Conservation (phyloP, 2,797 vertebrate genomes). For the Aselliscus stoliczkanus region DNA sequence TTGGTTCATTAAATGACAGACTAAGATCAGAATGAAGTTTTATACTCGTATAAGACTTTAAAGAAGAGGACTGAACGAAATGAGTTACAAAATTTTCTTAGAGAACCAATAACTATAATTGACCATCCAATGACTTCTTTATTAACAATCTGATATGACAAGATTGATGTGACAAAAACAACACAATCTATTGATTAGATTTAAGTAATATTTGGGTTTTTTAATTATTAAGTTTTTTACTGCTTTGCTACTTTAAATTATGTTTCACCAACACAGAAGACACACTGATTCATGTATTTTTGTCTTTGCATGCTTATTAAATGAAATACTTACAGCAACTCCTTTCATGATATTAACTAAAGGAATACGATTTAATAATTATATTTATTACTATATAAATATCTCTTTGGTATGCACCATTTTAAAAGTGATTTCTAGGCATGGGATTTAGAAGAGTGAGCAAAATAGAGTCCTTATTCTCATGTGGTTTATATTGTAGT, state of each 20-base stretch:
- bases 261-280: background rate
- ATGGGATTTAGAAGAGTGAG: background rate
- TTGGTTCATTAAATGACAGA: conserved; percentile 48
- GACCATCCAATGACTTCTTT: background rate
- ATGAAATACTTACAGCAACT: background rate
- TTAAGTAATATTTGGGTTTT: background rate
- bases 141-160: background rate
- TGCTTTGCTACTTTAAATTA: background rate
- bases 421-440: background rate
- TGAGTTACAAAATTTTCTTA: conserved; percentile 27
- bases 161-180: background rate
- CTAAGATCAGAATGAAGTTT: conserved; percentile 8
- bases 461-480: background rate
- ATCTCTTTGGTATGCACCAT: background rate
- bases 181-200: background rate
- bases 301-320: background rate
- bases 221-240: background rate
- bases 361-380: background rate
- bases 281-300: background rate
- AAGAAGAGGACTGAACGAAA: background rate
- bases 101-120: background rate
- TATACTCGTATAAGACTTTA: background rate
- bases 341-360: background rate
- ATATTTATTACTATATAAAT: background rate
- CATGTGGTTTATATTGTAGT: background rate